Evolutionary conservation across 2,797 vertebrate genomes (phyloP), one percentile per base, ranked within the genome.

Genomic region (Gouania willdenowi): DNA sequence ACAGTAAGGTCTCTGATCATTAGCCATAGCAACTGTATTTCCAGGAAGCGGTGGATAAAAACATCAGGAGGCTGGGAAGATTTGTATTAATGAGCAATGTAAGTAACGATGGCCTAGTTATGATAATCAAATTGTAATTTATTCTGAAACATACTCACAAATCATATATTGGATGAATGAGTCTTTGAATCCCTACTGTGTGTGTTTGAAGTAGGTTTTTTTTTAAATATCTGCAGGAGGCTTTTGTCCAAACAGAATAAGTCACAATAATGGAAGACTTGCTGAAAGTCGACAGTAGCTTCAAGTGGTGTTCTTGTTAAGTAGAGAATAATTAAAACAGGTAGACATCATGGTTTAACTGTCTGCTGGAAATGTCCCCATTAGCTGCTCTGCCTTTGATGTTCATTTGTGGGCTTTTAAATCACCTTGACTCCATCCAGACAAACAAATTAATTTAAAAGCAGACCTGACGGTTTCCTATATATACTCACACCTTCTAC

Each of bases 371-470:
- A 8, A 11, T 59, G 56, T 43, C 37, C 36, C 50, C 51, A 60
- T 75, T 68, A 65, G 61, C 45, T 25, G 33, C 63, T 70, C 19
- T 50, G 49, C 53, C 72, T 84, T 80, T 84, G 77, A 85, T 77
- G 83, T 75, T 63, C 71, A 74, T 71, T 73, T 58, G 53, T 76
- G 54, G 38, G 66, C 57, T 70, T n/a, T n/a, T n/a, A 67, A 54
- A 75, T 66, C 54, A 69, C 41, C 56, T 56, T 56, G 70, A 77
- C 70, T 83, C 62, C 54, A 14, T 52, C 31, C 66, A 69, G 56
- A 54, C 52, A 51, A 32, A 45, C 61, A 77, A 75, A 78, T 76
- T 66, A 57, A 75, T 83, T 77, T 75, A 62, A 79, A 82, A 86
- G 71, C 37, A 5, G 31, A 50, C 55, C 34, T 40, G 35, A 34